These are phyloP conservation scores for Thaumetopoea pityocampa DNA, from an alignment of 1,140 invertebrate genomes.

Conservation along the genomic window DNA sequence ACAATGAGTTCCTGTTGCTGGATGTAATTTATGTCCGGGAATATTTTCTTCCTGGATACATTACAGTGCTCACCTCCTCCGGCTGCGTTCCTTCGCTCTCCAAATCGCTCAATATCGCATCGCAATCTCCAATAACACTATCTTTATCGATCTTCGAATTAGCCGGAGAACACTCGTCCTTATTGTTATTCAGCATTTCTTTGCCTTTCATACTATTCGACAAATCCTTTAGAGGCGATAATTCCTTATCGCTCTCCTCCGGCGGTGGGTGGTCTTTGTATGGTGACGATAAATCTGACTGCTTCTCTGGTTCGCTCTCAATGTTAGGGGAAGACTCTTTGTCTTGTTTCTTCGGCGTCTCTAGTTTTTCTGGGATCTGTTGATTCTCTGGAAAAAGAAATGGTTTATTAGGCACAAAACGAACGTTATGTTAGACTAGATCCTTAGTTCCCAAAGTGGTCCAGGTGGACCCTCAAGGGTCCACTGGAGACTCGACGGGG, in stretches of 20 bases:
- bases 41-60: too few species aligned
- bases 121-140: conserved; percentile 67
- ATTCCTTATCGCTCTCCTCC: conserved; percentile 60
- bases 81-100: conserved; percentile 91
- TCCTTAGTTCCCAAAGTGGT: too few species aligned
- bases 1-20: too few species aligned
- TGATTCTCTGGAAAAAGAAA: conserved; percentile 27
- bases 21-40: too few species aligned
- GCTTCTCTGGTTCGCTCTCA: conserved; percentile 31
- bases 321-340: conserved; percentile 34
- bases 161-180: conserved; percentile 53
- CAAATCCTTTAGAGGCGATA: conserved; percentile 72
- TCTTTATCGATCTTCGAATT: conserved; percentile 64
- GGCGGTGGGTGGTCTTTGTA: conserved; percentile 62
- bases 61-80: conserved; percentile 81
- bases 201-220: conserved; percentile 52
- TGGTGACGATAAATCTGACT: conserved; percentile 48
- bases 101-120: conserved; percentile 81
- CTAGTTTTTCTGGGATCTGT: conserved; percentile 33
- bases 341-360: conserved; percentile 52
- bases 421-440: too few species aligned
- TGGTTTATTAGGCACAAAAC: too few species aligned
- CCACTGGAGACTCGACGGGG: too few species aligned
- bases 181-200: conserved; percentile 68
- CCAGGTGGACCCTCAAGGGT: too few species aligned